Evolutionary conservation across 2,113 vertebrate genomes (phyloP).

Genomic region (Peromyscus maniculatus): DNA sequence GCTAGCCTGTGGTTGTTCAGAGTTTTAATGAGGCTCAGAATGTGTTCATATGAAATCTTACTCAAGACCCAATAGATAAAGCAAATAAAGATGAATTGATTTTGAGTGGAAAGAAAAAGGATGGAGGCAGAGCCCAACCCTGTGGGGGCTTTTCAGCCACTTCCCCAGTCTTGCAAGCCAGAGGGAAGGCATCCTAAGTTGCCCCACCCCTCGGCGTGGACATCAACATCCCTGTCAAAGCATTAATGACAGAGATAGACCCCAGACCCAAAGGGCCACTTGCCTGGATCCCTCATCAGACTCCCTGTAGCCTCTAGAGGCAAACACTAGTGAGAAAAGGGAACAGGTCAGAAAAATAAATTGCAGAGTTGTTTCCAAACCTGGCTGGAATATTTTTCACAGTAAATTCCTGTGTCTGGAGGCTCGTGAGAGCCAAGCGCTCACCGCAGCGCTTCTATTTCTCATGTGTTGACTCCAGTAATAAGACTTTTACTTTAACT

Average conservation of each 20-base stretch:
- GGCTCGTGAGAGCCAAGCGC: background rate
- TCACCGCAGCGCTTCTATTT: background rate
- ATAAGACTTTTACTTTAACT: conserved; percentile 7
- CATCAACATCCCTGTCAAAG: background rate
- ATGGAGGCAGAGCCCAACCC: background rate
- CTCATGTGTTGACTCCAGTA: background rate
- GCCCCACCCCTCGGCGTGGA: background rate
- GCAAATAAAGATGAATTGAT: background rate
- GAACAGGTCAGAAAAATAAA: background rate
- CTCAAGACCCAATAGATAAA: background rate
- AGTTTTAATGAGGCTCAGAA: background rate
- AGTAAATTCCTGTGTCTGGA: background rate
- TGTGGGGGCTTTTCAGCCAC: background rate
- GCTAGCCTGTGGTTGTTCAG: background rate
- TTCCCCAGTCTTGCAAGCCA: background rate
- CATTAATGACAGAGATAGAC: background rate
- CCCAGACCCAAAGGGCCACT: no score
- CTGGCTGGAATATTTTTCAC: background rate
- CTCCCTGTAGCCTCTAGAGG: background rate
- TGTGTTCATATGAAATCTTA: background rate
- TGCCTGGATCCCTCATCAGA: no score
- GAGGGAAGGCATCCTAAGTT: background rate
- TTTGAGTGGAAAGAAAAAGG: background rate
- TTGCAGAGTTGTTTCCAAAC: background rate
- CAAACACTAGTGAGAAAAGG: background rate